Conservation (phyloP, 2,888 invertebrate genomes). For the Emesis furor region DNA sequence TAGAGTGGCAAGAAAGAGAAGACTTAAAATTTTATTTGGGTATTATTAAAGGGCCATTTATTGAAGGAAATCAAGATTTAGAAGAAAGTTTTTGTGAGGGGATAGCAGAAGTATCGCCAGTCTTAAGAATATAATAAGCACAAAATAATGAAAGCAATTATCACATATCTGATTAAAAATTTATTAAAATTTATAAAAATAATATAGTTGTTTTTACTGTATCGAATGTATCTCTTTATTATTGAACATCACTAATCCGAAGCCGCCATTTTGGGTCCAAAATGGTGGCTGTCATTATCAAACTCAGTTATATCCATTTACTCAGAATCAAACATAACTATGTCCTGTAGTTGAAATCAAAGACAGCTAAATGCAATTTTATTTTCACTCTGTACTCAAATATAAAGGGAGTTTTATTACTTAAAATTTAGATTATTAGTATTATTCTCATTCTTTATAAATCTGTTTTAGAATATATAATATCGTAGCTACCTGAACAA, state of each 20-base stretch:
- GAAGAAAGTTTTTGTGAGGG: conserved; percentile 52
- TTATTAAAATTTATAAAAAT: not conserved
- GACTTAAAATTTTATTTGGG: conserved; percentile 64
- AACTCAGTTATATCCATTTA: not conserved
- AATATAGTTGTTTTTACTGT: not conserved
- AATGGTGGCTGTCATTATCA: conserved; percentile 1
- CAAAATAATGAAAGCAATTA: not conserved
- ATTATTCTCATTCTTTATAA: too few species aligned
- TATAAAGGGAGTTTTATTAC: too few species aligned
- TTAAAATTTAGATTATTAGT: too few species aligned
- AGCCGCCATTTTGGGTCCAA: not conserved
- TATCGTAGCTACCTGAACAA: conserved; percentile 25
- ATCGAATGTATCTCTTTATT: not conserved
- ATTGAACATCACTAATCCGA: not conserved
- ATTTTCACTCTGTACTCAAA: not conserved
- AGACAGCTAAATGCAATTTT: not conserved
- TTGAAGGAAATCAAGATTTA: conserved; percentile 51
- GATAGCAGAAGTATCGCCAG: conserved; percentile 49
- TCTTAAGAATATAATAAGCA: conserved; percentile 52
- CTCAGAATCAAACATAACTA: not conserved
- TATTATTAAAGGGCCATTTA: conserved; percentile 32
- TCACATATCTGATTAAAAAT: not conserved
- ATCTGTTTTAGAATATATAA: too few species aligned
- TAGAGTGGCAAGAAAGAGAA: conserved; percentile 62
- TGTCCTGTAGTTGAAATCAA: not conserved